These are phyloP conservation scores for Drosophila teissieri DNA, from an alignment of 1,140 invertebrate species.

Conservation along the genomic window DNA sequence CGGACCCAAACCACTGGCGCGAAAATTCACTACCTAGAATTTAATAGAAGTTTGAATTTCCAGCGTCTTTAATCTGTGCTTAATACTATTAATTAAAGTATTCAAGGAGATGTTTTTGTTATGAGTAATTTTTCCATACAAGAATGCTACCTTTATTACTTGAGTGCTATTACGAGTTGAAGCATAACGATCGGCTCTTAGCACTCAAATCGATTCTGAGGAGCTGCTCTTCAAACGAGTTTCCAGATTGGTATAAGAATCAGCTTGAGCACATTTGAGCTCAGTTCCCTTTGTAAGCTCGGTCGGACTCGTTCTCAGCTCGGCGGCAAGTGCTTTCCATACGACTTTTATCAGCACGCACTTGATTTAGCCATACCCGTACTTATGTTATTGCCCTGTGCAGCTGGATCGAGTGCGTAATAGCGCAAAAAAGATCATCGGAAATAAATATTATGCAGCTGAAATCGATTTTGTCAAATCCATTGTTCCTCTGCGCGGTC, in stretches of 20 bases:
- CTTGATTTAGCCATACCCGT: neutral
- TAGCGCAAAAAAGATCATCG: constrained; percentile 6
- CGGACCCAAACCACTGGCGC: no score
- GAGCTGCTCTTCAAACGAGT: constrained; percentile 30
- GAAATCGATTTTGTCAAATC: constrained; percentile 12
- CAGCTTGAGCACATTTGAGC: neutral
- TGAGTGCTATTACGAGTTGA: neutral
- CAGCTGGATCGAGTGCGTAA: neutral
- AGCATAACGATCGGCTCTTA: neutral
- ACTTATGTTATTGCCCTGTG: constrained; percentile 10
- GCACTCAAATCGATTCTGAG: neutral
- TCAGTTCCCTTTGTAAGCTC: constrained; percentile 50
- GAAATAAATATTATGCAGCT: constrained; percentile 15
- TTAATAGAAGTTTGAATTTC: no score
- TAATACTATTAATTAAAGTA: no score
- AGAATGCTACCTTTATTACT: neutral
- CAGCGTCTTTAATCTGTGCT: no score
- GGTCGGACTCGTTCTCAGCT: constrained; percentile 23
- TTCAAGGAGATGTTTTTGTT: no score
- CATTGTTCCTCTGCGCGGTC: constrained; percentile 28
- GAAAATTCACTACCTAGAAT: no score
- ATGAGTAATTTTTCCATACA: no score
- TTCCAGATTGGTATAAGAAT: constrained; percentile 18
- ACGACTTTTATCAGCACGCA: constrained; percentile 18
- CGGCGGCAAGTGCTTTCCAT: constrained; percentile 9